phyloP scores from a whole-genome alignment of 2,888 invertebrate species.

The Yponomeuta sedellus region DNA sequence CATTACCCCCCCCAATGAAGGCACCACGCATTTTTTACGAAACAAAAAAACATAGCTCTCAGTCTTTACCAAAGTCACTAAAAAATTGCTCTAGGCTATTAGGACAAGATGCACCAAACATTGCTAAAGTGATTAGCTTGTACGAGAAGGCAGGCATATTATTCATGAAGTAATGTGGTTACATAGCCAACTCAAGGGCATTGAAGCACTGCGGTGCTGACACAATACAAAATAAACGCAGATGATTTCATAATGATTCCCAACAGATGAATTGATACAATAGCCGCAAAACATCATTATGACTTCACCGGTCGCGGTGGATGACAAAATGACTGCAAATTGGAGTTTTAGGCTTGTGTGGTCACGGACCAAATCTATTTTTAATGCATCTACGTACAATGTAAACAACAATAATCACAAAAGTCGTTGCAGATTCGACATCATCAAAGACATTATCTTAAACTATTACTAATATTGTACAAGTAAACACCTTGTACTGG shows the following conservation, averaged over 20 bases:
- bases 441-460: too few relatives aligned
- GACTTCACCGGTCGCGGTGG: background rate
- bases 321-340: background rate
- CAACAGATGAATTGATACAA: background rate
- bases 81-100: too few relatives aligned
- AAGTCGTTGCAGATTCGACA: too few relatives aligned
- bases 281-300: background rate
- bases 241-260: background rate
- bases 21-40: too few relatives aligned
- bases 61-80: too few relatives aligned
- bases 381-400: background rate
- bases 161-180: background rate
- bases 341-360: background rate
- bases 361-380: background rate
- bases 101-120: too few relatives aligned
- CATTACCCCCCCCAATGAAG: too few relatives aligned
- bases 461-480: too few relatives aligned
- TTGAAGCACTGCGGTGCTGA: background rate
- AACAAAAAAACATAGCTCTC: too few relatives aligned
- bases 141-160: background rate
- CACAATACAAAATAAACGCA: background rate
- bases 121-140: too few relatives aligned
- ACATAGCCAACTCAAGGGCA: background rate
- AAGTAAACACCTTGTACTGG: too few relatives aligned
- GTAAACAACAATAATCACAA: too few relatives aligned